Conservation (phyloP, 64 coral and sea anemone species). For the Stylophora pistillata region DNA sequence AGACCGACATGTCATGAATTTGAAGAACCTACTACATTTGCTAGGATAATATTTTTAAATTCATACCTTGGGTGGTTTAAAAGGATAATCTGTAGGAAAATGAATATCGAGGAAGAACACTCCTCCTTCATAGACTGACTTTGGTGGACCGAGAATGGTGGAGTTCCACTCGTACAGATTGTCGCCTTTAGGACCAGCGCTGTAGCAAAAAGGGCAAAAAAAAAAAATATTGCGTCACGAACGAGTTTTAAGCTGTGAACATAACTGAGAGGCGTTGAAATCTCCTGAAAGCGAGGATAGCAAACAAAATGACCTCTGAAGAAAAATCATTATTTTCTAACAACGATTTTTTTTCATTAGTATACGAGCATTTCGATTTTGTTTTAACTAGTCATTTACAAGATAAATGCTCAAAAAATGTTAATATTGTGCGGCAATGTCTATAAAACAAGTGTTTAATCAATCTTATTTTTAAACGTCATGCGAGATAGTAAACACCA, state of each 20-base stretch:
- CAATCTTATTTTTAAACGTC: no score
- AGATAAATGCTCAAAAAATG: no score
- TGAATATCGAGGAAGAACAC: constrained; percentile 99
- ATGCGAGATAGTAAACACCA: no score
- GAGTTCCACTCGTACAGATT: constrained; percentile 91
- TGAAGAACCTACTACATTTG: background rate
- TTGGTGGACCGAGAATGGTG: constrained; percentile 89
- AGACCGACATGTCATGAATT: background rate
- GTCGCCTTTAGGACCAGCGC: constrained; percentile 92
- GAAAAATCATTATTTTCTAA: background rate
- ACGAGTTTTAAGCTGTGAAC: background rate
- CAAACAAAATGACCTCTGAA: background rate
- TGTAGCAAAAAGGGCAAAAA: constrained; percentile 13
- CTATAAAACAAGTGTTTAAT: no score
- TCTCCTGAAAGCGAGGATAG: background rate
- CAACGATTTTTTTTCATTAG: no score
- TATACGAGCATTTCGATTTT: no score
- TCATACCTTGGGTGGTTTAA: constrained; percentile 89
- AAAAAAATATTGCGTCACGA: background rate
- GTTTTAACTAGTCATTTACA: no score
- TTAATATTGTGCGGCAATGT: no score
- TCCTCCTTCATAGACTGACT: constrained; percentile 87
- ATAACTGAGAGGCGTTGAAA: no score
- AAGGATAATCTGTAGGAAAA: constrained; percentile 91
- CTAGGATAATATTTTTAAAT: background rate